Evolutionary conservation across 92 coral and sea anemone species (phyloP).

Genomic region (Montipora capitata): DNA sequence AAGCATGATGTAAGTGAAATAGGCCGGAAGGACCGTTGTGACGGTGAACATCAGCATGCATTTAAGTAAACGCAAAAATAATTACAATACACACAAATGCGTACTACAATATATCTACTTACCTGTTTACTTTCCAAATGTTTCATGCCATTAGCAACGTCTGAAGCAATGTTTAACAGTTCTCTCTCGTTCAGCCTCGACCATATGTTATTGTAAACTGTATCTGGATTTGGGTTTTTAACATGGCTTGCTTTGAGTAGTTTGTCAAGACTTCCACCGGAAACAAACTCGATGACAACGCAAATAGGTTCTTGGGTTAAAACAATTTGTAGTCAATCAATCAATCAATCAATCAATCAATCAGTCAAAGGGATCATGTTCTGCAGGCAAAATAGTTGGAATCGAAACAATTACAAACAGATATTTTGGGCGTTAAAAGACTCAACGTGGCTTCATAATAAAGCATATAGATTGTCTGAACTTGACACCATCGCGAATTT

Average conservation of each 20-base stretch:
- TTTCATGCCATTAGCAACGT: constrained; percentile 84
- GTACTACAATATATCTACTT: background rate
- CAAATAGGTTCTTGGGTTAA: constrained; percentile 72
- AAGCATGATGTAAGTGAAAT: no score
- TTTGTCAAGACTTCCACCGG: constrained; percentile 84
- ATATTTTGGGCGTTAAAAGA: no score
- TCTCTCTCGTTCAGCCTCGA: constrained; percentile 91
- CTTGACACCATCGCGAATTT: no score
- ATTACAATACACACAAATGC: no score
- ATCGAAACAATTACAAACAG: no score
- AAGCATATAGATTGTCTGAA: no score
- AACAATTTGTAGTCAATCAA: background rate
- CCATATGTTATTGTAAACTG: constrained; percentile 75
- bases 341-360: background rate
- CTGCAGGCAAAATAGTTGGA: no score
- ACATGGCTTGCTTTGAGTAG: constrained; percentile 74
- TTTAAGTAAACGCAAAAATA: no score
- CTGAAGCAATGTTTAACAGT: constrained; percentile 83
- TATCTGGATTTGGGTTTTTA: background rate
- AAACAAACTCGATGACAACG: constrained; percentile 83
- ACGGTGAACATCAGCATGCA: no score
- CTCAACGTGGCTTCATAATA: no score
- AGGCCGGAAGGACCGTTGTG: no score
- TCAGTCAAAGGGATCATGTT: background rate
- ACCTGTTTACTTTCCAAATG: constrained; percentile 84